Percentiles rank a stretch among this genome's conserved stretches.
These are phyloP conservation scores for Papilio polyxenes DNA, from an alignment of 1,140 invertebrate species.

Conservation along the genomic window DNA sequence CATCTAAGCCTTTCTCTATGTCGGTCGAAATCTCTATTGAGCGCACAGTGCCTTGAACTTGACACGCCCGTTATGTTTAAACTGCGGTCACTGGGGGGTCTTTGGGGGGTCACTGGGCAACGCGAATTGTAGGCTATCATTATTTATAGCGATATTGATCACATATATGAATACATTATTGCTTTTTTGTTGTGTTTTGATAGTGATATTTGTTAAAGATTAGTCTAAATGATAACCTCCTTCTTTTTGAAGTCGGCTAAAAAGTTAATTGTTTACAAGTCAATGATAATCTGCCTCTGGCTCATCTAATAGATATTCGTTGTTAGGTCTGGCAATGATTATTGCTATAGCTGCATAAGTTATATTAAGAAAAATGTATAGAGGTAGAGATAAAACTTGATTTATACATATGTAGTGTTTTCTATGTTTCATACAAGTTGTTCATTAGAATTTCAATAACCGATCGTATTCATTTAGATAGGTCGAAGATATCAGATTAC, in stretches of 20 bases:
- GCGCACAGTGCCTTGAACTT: conserved; percentile 25
- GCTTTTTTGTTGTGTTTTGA: background rate
- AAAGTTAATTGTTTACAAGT: too few species aligned
- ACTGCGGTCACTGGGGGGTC: background rate
- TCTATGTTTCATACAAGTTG: background rate
- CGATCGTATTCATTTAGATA: background rate
- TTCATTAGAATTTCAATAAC: background rate
- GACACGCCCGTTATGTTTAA: conserved; percentile 28
- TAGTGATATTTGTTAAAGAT: too few species aligned
- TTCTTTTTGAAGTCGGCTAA: too few species aligned
- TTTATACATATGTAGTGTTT: background rate
- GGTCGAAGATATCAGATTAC: background rate
- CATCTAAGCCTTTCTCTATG: background rate
- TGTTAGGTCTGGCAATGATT: too few species aligned
- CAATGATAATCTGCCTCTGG: too few species aligned
- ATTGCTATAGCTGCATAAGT: too few species aligned
- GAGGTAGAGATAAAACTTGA: background rate
- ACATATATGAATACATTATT: background rate
- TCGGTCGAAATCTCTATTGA: conserved; percentile 30
- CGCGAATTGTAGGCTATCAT: conserved; percentile 16
- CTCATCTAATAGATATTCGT: too few species aligned
- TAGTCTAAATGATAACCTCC: too few species aligned
- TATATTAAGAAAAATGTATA: too few species aligned
- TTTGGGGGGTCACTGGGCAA: conserved; percentile 11
- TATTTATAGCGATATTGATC: background rate